Percentiles rank a stretch among this genome's conserved stretches.
Conservation (phyloP, 92 coral and sea anemone species). For the Muricea muricata region DNA sequence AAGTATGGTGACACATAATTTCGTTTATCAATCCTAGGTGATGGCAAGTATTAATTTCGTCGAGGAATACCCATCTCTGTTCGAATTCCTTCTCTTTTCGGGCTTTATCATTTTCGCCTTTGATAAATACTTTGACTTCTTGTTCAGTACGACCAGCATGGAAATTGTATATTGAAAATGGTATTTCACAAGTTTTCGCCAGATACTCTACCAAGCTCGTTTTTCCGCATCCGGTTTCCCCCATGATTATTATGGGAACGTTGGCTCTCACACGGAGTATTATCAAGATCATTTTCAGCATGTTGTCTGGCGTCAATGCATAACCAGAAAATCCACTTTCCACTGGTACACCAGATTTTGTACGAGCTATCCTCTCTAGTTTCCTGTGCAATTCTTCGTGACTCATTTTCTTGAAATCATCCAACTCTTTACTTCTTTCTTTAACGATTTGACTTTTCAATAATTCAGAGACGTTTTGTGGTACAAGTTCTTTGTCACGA, state of each 20-base stretch:
- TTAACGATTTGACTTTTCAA: slow-evolving; percentile 64
- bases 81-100: slow-evolving; percentile 26
- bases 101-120: slow-evolving; percentile 55
- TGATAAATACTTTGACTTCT: slow-evolving; percentile 63
- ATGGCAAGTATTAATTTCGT: slow-evolving; percentile 86
- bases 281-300: slow-evolving; percentile 80
- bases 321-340: slow-evolving; percentile 42
- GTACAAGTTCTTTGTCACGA: slow-evolving; percentile 67
- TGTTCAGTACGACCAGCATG: slow-evolving; percentile 84
- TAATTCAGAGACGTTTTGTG: slow-evolving; percentile 61
- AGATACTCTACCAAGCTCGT: slow-evolving; percentile 84
- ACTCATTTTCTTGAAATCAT: slow-evolving; percentile 41
- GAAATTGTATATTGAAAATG: slow-evolving; percentile 64
- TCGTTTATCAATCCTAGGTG: slow-evolving; percentile 81
- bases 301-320: slow-evolving; percentile 84
- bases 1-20: slow-evolving; percentile 80
- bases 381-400: slow-evolving; percentile 66
- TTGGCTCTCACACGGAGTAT: slow-evolving; percentile 79
- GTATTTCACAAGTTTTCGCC: slow-evolving; percentile 74
- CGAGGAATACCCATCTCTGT: slow-evolving; percentile 81
- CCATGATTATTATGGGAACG: slow-evolving; percentile 89
- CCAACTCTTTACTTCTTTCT: slow-evolving; percentile 44
- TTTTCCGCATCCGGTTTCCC: slow-evolving; percentile 91
- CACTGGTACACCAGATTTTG: slow-evolving; percentile 17
- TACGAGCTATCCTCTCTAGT: slow-evolving; percentile 64